phyloP scores from a whole-genome alignment of 1,140 invertebrate species.

The Pseudomyrmex dendroicus region DNA sequence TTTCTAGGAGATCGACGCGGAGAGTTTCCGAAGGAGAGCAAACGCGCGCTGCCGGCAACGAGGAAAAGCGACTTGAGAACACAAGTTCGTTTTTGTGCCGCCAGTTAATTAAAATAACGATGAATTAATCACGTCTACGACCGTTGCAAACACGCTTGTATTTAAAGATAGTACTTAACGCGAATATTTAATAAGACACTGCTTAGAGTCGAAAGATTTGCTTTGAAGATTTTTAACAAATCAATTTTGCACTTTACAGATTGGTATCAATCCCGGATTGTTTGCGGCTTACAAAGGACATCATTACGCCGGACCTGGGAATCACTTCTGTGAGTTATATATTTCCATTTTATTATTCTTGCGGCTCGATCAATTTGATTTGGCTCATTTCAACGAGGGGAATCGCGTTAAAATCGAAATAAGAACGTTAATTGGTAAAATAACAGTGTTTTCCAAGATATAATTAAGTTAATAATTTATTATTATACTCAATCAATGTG shows the following conservation, averaged over 20 bases:
- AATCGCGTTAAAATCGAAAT: neutral
- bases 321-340: slow-evolving; percentile 96
- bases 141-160: neutral
- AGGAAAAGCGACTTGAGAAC: neutral
- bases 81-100: slow-evolving; percentile 6
- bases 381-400: neutral
- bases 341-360: neutral
- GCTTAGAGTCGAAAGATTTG: neutral
- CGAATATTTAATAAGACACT: neutral
- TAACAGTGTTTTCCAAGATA: neutral
- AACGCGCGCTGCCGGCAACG: neutral
- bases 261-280: slow-evolving; percentile 98
- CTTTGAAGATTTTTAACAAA: slow-evolving; percentile 4
- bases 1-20: slow-evolving; percentile 66
- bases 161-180: neutral
- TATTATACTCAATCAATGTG: neutral
- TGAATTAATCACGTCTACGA: neutral
- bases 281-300: slow-evolving; percentile 99
- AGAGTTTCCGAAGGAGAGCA: slow-evolving; percentile 1
- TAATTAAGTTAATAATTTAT: neutral
- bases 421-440: slow-evolving; percentile 2
- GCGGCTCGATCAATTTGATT: neutral
- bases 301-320: slow-evolving; percentile 98
- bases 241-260: slow-evolving; percentile 86
- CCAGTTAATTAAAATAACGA: slow-evolving; percentile 33